Conservation (phyloP, 1,140 invertebrate species). For the Zaprionus ghesquierei region DNA sequence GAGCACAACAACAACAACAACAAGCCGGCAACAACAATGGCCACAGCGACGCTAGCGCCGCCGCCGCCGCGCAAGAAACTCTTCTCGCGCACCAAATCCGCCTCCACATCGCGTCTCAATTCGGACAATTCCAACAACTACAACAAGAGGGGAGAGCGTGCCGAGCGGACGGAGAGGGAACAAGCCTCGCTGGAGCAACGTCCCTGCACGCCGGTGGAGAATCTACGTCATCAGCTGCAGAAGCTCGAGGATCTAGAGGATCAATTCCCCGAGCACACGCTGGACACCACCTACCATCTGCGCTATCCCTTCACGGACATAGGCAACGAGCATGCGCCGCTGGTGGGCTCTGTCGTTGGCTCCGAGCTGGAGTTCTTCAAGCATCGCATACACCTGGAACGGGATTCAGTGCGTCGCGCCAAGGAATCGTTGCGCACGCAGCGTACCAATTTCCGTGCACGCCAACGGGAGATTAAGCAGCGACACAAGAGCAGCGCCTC, state of each 20-base stretch:
- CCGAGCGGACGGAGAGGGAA: too few species aligned
- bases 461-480: slow-evolving; percentile 75
- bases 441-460: slow-evolving; percentile 67
- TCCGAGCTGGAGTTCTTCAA: slow-evolving; percentile 91
- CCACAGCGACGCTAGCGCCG: not conserved
- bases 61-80: slow-evolving; percentile 84
- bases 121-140: slow-evolving; percentile 60
- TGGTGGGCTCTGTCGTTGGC: slow-evolving; percentile 64
- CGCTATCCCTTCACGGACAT: slow-evolving; percentile 89
- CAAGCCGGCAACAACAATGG: slow-evolving; percentile 21
- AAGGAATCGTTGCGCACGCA: slow-evolving; percentile 86
- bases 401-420: slow-evolving; percentile 89
- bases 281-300: slow-evolving; percentile 89
- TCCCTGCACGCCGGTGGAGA: slow-evolving; percentile 88
- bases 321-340: slow-evolving; percentile 75
- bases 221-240: slow-evolving; percentile 88
- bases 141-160: slow-evolving; percentile 15
- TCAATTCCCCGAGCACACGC: slow-evolving; percentile 87
- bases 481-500: slow-evolving; percentile 56
- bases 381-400: slow-evolving; percentile 89
- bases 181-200: slow-evolving; percentile 71
- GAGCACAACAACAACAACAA: slow-evolving; percentile 69
- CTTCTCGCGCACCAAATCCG: slow-evolving; percentile 86
- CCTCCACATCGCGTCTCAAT: slow-evolving; percentile 85
- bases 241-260: slow-evolving; percentile 91